Evolutionary conservation across 2,888 invertebrate genomes (phyloP).

Genomic region (Cerastoderma edule): DNA sequence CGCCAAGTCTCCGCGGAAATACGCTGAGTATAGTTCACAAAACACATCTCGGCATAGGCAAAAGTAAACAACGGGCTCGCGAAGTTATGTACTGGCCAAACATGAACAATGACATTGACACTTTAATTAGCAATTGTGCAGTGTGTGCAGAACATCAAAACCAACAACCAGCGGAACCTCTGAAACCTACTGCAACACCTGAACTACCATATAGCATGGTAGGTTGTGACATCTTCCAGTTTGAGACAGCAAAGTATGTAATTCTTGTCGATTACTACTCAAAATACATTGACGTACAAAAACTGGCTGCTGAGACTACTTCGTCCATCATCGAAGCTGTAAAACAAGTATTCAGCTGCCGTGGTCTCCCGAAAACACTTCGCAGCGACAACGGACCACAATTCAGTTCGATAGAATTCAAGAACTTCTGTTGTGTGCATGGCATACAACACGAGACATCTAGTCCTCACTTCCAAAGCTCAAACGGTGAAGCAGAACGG

Average conservation of each 20-base stretch:
- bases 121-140: constrained; percentile 37
- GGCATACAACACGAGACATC: too few relatives aligned
- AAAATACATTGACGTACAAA: constrained; percentile 5
- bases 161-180: constrained; percentile 35
- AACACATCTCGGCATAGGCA: too few relatives aligned
- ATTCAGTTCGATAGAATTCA: constrained; percentile 52
- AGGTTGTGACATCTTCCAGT: too few relatives aligned
- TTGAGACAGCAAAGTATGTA: constrained; percentile 36
- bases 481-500: too few relatives aligned
- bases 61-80: too few relatives aligned
- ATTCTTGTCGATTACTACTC: constrained; percentile 47
- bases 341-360: constrained; percentile 33
- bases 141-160: too few relatives aligned
- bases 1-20: constrained; percentile 45
- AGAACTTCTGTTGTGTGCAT: too few relatives aligned
- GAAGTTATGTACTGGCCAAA: too few relatives aligned
- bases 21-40: constrained; percentile 36
- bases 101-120: constrained; percentile 34
- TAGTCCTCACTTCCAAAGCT: too few relatives aligned
- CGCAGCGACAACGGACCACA: constrained; percentile 59
- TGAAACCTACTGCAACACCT: constrained; percentile 43
- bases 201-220: too few relatives aligned
- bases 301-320: constrained; percentile 18
- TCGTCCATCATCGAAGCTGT: constrained; percentile 28
- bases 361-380: too few relatives aligned